Conservation (phyloP, 2,797 vertebrate genomes). For the Halcyon smyrnensis region DNA sequence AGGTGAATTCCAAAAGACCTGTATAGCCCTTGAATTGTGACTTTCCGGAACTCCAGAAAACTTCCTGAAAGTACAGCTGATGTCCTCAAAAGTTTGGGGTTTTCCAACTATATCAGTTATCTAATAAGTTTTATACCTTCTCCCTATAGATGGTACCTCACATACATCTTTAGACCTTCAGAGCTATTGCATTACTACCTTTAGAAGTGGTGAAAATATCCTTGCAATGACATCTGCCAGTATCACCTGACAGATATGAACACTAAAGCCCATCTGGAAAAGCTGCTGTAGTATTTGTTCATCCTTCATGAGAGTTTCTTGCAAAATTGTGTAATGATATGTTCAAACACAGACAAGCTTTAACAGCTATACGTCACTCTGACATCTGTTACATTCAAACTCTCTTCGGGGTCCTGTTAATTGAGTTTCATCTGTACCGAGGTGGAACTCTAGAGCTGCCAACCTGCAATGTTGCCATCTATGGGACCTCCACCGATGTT, state of each 20-base stretch:
- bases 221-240: not conserved
- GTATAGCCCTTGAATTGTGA: not conserved
- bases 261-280: not conserved
- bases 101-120: not conserved
- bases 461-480: not conserved
- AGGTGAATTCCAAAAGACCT: not conserved
- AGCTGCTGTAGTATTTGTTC: not conserved
- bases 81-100: not conserved
- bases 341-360: not conserved
- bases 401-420: slow-evolving; percentile 4
- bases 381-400: not conserved
- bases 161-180: not conserved
- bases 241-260: not conserved
- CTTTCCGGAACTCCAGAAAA: not conserved
- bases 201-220: slow-evolving; percentile 7
- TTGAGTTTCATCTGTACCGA: not conserved
- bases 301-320: not conserved
- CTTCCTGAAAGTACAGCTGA: not conserved
- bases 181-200: not conserved
- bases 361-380: not conserved
- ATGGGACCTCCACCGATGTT: not conserved
- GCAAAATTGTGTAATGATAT: not conserved
- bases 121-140: not conserved
- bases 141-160: not conserved
- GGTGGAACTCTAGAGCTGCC: not conserved